Evolutionary conservation across 2,888 invertebrate species (phyloP).

Genomic region (Ariolimax columbianus): DNA sequence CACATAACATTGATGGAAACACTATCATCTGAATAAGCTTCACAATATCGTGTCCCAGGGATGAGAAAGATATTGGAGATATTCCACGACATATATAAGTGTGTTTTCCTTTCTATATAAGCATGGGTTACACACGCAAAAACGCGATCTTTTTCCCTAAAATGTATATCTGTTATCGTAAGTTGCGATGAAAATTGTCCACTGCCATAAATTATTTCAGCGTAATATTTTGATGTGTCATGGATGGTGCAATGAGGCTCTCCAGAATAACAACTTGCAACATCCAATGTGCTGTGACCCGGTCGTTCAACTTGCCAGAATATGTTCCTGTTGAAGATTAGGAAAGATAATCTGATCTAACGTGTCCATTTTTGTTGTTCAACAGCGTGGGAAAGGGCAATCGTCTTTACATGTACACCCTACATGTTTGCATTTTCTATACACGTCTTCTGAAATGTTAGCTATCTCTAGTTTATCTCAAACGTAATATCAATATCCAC

Average conservation of each 20-base stretch:
- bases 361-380: too few species aligned
- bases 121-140: not conserved
- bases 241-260: not conserved
- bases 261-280: not conserved
- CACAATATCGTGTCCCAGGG: not conserved
- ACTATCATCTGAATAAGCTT: not conserved
- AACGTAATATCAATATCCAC: too few species aligned
- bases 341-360: not conserved
- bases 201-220: not conserved
- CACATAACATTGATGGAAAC: not conserved
- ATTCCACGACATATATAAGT: not conserved
- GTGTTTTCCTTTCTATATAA: not conserved
- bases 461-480: too few species aligned
- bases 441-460: too few species aligned
- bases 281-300: not conserved
- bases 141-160: not conserved
- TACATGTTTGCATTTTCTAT: too few species aligned
- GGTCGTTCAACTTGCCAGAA: not conserved
- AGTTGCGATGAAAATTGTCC: not conserved
- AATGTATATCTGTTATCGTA: not conserved
- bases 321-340: not conserved
- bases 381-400: too few species aligned
- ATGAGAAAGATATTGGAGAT: not conserved
- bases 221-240: not conserved
- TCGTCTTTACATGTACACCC: too few species aligned